phyloP scores from a whole-genome alignment of 2,888 invertebrate species.

The Temnothorax rugatulus region DNA sequence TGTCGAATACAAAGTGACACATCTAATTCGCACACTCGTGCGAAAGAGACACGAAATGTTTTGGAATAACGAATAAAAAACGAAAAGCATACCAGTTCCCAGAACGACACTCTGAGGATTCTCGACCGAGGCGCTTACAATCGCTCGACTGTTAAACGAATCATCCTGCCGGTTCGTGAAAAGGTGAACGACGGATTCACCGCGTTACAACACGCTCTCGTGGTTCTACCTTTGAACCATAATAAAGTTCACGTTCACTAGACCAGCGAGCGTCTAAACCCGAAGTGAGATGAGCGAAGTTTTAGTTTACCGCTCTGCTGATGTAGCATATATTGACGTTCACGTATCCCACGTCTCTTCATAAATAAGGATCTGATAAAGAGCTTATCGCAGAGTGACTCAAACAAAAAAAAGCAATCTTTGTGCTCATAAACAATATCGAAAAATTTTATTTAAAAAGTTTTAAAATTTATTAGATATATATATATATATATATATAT shows the following conservation, averaged over 20 bases:
- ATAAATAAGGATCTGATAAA: background rate
- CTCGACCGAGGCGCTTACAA: background rate
- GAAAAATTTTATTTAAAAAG: background rate
- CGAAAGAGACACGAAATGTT: background rate
- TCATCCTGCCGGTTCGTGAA: constrained; percentile 43
- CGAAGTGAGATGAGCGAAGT: background rate
- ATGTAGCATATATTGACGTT: background rate
- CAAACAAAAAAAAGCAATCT: background rate
- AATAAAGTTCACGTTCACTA: constrained; percentile 56
- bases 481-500: too few species aligned
- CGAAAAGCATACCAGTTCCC: background rate
- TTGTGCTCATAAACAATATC: background rate
- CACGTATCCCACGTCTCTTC: background rate
- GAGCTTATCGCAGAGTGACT: background rate
- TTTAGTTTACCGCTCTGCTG: background rate
- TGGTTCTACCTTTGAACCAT: constrained; percentile 22
- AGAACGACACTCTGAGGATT: background rate
- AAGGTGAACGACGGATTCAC: constrained; percentile 52
- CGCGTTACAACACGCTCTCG: constrained; percentile 46
- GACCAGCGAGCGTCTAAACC: background rate
- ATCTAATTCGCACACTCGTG: background rate
- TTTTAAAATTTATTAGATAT: background rate
- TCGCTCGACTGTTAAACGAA: constrained; percentile 35
- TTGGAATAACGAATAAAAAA: background rate
- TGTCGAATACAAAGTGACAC: background rate